phyloP scores from a whole-genome alignment of 2,888 invertebrate genomes.

The Theodoxus fluviatilis region DNA sequence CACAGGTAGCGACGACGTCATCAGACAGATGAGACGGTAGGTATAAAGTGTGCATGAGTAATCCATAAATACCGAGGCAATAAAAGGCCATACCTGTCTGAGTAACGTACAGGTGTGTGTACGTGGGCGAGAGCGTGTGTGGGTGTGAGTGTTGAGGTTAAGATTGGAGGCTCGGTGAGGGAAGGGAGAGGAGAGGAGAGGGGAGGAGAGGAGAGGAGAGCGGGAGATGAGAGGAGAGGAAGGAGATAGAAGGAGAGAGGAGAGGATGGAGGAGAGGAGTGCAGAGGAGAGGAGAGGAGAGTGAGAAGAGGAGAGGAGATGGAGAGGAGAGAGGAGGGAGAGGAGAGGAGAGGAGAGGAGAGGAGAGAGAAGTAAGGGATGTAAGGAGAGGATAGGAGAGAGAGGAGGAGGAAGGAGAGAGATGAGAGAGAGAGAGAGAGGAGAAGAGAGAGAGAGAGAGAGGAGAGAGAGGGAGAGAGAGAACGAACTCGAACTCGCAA shows the following conservation, averaged over 20 bases:
- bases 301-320: neutral
- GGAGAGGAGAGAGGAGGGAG: constrained; percentile 2
- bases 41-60: too few relatives aligned
- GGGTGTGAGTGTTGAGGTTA: too few relatives aligned
- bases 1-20: too few relatives aligned
- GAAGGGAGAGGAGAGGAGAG: neutral
- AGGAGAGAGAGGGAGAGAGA: too few relatives aligned
- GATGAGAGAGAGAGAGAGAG: neutral
- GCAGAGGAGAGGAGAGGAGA: neutral
- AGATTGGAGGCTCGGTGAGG: neutral
- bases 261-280: neutral
- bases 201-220: neutral
- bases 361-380: neutral
- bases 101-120: too few relatives aligned
- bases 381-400: too few relatives aligned
- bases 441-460: neutral
- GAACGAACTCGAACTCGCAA: neutral
- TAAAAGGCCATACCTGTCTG: too few relatives aligned
- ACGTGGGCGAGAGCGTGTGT: too few relatives aligned
- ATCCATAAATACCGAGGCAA: too few relatives aligned
- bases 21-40: too few relatives aligned
- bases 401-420: constrained; percentile 3
- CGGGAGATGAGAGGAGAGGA: neutral
- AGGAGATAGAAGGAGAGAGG: neutral
- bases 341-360: neutral